Percentiles rank a stretch among this genome's conserved stretches.
Evolutionary conservation across 1,140 invertebrate genomes (phyloP).

Genomic region (Solenopsis invicta): DNA sequence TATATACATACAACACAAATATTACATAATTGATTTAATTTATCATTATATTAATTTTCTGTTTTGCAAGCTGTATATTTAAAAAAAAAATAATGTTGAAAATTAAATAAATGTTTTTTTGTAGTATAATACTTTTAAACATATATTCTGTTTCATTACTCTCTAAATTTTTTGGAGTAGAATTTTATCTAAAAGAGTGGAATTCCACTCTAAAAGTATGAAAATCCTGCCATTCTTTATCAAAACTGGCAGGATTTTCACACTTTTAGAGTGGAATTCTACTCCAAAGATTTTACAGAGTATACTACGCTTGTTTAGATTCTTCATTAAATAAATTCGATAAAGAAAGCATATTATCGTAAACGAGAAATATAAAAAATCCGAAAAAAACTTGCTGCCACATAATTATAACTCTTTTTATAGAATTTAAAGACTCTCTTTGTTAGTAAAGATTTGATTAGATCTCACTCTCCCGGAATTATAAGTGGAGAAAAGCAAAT

Average conservation of each 20-base stretch:
- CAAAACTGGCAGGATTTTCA: no score
- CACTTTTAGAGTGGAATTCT: no score
- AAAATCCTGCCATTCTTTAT: no score
- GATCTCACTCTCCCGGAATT: neutral
- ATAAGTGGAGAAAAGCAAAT: neutral
- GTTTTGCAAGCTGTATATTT: neutral
- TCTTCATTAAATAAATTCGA: constrained; percentile 11
- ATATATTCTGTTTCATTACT: neutral
- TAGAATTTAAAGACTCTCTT: neutral
- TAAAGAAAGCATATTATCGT: neutral
- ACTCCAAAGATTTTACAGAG: no score
- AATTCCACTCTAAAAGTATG: no score
- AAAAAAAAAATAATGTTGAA: neutral
- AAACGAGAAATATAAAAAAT: neutral
- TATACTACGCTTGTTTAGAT: neutral
- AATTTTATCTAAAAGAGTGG: no score
- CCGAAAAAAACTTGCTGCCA: neutral
- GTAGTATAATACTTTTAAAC: neutral
- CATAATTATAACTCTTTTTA: neutral
- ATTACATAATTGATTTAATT: neutral
- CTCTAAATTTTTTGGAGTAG: no score
- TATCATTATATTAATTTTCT: neutral
- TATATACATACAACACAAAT: neutral
- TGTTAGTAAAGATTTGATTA: constrained; percentile 20
- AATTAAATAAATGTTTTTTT: neutral